Percentiles rank a stretch among this genome's conserved stretches.
Conservation (phyloP, 2,797 vertebrate species). For the Craterocephalus amniculus region DNA sequence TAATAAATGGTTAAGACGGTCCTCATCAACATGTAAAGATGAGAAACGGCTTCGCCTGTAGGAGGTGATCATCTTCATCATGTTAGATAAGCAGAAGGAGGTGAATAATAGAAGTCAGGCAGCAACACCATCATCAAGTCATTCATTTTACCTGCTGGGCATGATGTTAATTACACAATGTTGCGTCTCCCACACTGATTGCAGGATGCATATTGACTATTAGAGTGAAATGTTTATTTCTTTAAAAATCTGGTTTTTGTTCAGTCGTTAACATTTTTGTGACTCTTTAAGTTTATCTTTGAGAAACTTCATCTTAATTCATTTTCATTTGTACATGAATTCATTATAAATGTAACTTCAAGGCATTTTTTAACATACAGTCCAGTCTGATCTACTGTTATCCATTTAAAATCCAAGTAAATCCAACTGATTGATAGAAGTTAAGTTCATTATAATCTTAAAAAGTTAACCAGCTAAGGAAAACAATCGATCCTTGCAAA, state of each 20-base stretch:
- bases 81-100: conserved; percentile 12
- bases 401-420: background rate
- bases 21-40: conserved; percentile 1
- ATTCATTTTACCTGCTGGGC: conserved; percentile 20
- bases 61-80: conserved; percentile 31
- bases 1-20: conserved; percentile 11
- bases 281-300: background rate
- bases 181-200: conserved; percentile 17
- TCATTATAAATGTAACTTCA: too few species aligned
- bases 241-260: background rate
- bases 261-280: background rate
- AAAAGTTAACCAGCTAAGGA: background rate
- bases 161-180: conserved; percentile 10
- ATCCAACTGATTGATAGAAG: background rate
- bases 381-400: too few species aligned
- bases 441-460: background rate
- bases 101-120: conserved; percentile 19
- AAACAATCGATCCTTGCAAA: background rate
- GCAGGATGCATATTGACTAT: background rate
- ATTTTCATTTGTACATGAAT: too few species aligned
- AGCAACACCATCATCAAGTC: conserved; percentile 16
- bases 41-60: background rate
- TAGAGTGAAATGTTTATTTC: background rate
- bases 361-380: too few species aligned
- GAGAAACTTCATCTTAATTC: background rate